A percentile compares a stretch with the other conserved stretches of the same genome.
phyloP scores from a whole-genome alignment of 2,797 vertebrate genomes.

The Yasuhikotakia modesta region DNA sequence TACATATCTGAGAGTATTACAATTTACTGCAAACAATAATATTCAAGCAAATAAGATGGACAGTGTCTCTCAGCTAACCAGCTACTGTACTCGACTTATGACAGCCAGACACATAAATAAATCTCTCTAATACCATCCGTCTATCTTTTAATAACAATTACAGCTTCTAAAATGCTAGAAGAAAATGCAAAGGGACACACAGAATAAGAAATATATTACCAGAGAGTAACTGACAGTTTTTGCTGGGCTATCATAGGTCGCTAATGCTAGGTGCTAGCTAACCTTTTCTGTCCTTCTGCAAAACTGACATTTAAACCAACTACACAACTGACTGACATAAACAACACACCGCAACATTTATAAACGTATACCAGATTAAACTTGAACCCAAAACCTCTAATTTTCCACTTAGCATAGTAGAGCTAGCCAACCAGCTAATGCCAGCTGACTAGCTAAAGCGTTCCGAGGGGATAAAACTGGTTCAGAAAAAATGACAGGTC shows the following conservation, averaged over 20 bases:
- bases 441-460: constrained; percentile 51
- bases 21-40: neutral
- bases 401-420: constrained; percentile 26
- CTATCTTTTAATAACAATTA: neutral
- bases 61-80: constrained; percentile 29
- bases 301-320: neutral
- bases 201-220: neutral
- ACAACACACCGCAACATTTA: neutral
- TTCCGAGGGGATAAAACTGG: constrained; percentile 46
- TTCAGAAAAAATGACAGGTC: constrained; percentile 50
- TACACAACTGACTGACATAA: neutral
- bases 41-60: neutral
- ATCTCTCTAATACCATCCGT: neutral
- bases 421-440: constrained; percentile 37
- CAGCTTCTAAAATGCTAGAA: neutral
- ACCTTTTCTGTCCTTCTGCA: neutral
- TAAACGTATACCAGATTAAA: neutral
- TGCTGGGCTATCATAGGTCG: constrained; percentile 2
- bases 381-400: constrained; percentile 7
- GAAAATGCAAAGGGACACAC: neutral
- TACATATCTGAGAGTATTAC: neutral
- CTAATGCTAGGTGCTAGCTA: constrained; percentile 31
- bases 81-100: constrained; percentile 15
- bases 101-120: neutral
- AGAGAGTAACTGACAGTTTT: neutral